Evolutionary conservation across 2,888 invertebrate genomes (phyloP).

Genomic region (Agapetus fuscipes): DNA sequence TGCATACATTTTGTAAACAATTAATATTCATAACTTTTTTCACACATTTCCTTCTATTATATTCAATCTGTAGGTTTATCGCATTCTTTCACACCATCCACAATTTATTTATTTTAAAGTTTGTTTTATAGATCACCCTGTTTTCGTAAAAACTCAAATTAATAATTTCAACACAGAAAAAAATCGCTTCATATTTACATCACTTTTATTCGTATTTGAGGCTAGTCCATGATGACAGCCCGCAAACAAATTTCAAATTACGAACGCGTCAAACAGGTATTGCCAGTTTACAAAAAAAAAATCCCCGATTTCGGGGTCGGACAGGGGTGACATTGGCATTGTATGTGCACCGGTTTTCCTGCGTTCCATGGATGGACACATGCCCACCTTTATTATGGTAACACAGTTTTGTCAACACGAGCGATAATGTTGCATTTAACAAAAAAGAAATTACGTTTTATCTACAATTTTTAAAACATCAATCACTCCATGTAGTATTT

Average conservation of each 20-base stretch:
- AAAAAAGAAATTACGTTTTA: constrained; percentile 7
- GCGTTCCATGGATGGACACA: constrained; percentile 9
- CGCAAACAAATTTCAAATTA: constrained; percentile 16
- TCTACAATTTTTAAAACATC: constrained; percentile 16
- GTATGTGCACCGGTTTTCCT: constrained; percentile 12
- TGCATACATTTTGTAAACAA: too few species aligned
- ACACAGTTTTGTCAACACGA: constrained; percentile 21
- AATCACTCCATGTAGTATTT: constrained; percentile 11
- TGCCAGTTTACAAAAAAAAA: constrained; percentile 17
- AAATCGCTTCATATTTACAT: too few species aligned
- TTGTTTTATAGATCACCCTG: too few species aligned
- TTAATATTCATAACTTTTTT: too few species aligned
- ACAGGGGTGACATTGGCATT: constrained; percentile 11
- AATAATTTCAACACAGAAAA: too few species aligned
- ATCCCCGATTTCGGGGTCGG: constrained; percentile 10
- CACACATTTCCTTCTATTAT: too few species aligned
- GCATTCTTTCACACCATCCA: too few species aligned
- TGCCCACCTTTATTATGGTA: constrained; percentile 21
- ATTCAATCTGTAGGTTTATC: too few species aligned
- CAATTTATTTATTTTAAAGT: too few species aligned
- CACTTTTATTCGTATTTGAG: not conserved
- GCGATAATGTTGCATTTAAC: constrained; percentile 5
- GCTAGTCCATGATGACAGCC: constrained; percentile 16
- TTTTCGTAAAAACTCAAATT: too few species aligned
- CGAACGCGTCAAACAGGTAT: constrained; percentile 15